Conservation (phyloP, 2,888 invertebrate genomes). For the Callimorpha dominula region DNA sequence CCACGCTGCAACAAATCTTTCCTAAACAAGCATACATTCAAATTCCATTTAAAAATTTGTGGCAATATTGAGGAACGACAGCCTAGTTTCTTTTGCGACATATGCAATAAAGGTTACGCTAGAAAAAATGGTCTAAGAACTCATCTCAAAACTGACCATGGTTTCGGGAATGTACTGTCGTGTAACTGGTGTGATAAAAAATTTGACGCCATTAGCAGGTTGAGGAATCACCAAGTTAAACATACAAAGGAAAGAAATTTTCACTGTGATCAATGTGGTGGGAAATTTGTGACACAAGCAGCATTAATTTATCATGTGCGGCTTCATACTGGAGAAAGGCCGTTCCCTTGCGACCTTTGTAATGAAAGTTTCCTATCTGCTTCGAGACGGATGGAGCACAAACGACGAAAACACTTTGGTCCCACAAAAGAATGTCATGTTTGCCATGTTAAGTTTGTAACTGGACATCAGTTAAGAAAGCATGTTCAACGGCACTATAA, state of each 20-base stretch:
- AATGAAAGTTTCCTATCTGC: constrained; percentile 74
- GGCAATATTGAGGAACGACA: constrained; percentile 54
- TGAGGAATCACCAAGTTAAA: constrained; percentile 74
- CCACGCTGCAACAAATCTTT: constrained; percentile 66
- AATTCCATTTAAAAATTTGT: constrained; percentile 67
- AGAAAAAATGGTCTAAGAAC: constrained; percentile 68
- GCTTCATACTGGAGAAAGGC: constrained; percentile 77
- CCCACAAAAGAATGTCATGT: constrained; percentile 69
- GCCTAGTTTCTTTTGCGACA: constrained; percentile 70
- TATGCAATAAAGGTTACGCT: constrained; percentile 71
- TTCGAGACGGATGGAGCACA: constrained; percentile 75
- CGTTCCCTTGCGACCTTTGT: constrained; percentile 75
- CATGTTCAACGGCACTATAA: constrained; percentile 73
- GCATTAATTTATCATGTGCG: constrained; percentile 74
- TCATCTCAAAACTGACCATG: constrained; percentile 72
- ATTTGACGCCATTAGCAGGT: constrained; percentile 71
- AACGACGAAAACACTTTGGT: constrained; percentile 70
- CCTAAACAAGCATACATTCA: constrained; percentile 64
- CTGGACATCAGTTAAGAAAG: constrained; percentile 61
- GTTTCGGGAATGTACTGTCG: constrained; percentile 66
- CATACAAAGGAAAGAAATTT: constrained; percentile 77
- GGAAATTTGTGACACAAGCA: constrained; percentile 72
- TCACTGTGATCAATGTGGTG: constrained; percentile 71
- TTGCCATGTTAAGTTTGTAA: constrained; percentile 72
- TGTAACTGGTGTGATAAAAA: constrained; percentile 77